These are phyloP conservation scores for Himalopsyche tibetana DNA, from an alignment of 2,888 invertebrate species.

Conservation along the genomic window DNA sequence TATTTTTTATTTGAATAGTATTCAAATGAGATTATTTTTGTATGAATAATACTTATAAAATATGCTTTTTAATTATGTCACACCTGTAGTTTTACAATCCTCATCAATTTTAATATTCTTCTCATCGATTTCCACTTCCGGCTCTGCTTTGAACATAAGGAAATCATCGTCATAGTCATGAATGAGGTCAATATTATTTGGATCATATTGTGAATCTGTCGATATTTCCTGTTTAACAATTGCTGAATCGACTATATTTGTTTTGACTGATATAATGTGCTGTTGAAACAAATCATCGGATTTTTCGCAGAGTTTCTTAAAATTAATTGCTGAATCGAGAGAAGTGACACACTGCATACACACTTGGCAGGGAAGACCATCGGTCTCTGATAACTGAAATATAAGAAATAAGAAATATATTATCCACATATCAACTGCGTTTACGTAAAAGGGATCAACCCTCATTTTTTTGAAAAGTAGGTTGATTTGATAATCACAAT, in stretches of 20 bases:
- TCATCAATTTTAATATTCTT: slow-evolving; percentile 18
- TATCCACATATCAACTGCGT: neutral
- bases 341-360: slow-evolving; percentile 68
- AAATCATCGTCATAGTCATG: slow-evolving; percentile 57
- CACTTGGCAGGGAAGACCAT: slow-evolving; percentile 69
- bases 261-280: slow-evolving; percentile 24
- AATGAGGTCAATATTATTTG: slow-evolving; percentile 22
- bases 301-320: slow-evolving; percentile 68
- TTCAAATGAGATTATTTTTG: no score
- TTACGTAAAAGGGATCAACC: no score
- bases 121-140: slow-evolving; percentile 51
- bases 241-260: neutral
- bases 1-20: no score
- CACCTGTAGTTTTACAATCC: slow-evolving; percentile 7
- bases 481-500: no score
- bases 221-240: slow-evolving; percentile 50
- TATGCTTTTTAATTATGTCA: neutral
- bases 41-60: neutral
- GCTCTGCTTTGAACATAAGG: slow-evolving; percentile 61
- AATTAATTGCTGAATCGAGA: slow-evolving; percentile 67
- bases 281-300: slow-evolving; percentile 66
- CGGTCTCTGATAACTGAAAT: slow-evolving; percentile 67
- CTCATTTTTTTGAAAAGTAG: no score
- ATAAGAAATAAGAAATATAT: neutral
- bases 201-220: slow-evolving; percentile 20